These are phyloP conservation scores for Muscidifurax raptorellus DNA, from an alignment of 1,140 invertebrate genomes.

Conservation along the genomic window DNA sequence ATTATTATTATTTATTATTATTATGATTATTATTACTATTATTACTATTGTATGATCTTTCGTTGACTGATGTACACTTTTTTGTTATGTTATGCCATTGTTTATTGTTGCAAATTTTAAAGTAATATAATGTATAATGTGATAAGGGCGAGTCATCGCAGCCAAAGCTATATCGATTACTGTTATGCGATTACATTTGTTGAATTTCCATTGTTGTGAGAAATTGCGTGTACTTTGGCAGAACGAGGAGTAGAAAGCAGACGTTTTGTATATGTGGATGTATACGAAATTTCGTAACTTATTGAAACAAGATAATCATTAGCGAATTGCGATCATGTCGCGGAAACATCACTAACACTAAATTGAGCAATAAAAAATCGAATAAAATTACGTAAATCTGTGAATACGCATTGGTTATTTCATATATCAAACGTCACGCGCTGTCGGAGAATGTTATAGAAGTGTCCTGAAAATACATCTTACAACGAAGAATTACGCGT, in stretches of 20 bases:
- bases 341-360: constrained; percentile 12
- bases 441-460: no score
- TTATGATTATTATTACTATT: constrained; percentile 15
- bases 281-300: constrained; percentile 12
- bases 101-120: constrained; percentile 47
- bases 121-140: neutral
- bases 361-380: constrained; percentile 30
- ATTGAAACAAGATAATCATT: constrained; percentile 23
- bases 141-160: constrained; percentile 7
- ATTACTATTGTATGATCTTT: constrained; percentile 28
- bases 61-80: constrained; percentile 29
- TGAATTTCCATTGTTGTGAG: constrained; percentile 24
- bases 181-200: constrained; percentile 8
- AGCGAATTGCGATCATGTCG: neutral
- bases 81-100: constrained; percentile 37
- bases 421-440: no score
- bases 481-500: no score
- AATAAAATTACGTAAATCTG: constrained; percentile 26
- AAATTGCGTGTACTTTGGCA: constrained; percentile 15
- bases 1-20: neutral
- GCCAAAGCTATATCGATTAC: constrained; percentile 11
- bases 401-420: neutral
- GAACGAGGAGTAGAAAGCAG: neutral
- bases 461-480: no score
- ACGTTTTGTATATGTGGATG: constrained; percentile 4